Evolutionary conservation across 1,140 invertebrate genomes (phyloP).

Genomic region (Polyergus mexicanus): DNA sequence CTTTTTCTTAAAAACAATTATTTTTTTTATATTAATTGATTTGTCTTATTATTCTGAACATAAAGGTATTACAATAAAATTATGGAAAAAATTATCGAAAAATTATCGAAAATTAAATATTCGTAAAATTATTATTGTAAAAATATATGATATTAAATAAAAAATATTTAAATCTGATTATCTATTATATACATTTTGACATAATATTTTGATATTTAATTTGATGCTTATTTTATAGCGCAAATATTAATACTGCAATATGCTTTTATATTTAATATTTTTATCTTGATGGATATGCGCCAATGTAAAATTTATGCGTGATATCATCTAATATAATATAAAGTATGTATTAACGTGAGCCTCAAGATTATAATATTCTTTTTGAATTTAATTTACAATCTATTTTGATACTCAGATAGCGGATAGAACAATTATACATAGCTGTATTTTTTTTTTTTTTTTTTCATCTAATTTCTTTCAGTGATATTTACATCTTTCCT

Average conservation of each 20-base stretch:
- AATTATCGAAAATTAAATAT: too few species aligned
- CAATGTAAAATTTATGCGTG: neutral
- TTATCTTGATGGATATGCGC: neutral
- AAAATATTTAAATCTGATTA: constrained; percentile 23
- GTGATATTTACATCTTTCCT: neutral
- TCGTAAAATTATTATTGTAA: too few species aligned
- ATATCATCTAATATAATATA: constrained; percentile 4
- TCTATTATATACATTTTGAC: neutral
- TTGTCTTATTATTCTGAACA: too few species aligned
- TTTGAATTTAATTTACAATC: neutral
- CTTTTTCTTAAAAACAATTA: too few species aligned
- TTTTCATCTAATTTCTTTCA: neutral
- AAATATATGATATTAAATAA: constrained; percentile 11
- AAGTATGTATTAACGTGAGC: neutral
- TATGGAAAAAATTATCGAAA: too few species aligned
- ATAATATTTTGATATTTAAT: neutral
- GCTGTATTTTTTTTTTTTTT: neutral
- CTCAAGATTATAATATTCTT: neutral
- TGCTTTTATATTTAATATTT: constrained; percentile 16
- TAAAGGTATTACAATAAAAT: too few species aligned
- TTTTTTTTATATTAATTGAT: too few species aligned
- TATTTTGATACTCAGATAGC: neutral
- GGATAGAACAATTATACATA: neutral
- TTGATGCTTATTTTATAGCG: neutral
- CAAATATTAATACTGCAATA: neutral